Evolutionary conservation across 2,113 vertebrate genomes (phyloP).

Genomic region (Nycticebus coucang): DNA sequence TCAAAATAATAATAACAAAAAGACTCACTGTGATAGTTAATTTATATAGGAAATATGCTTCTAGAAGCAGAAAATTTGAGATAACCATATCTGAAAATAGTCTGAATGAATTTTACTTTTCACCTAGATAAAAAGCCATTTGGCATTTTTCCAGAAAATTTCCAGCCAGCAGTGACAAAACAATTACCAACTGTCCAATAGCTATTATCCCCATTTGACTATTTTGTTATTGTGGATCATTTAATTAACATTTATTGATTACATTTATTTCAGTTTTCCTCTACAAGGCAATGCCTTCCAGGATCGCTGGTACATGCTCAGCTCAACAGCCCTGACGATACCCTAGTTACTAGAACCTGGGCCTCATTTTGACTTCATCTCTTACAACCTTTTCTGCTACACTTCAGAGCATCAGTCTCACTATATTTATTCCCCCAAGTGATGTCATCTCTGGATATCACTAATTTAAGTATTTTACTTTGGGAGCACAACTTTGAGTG

Average conservation of each 20-base stretch:
- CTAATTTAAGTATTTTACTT: neutral
- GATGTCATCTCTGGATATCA: neutral
- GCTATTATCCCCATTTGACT: neutral
- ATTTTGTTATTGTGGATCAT: neutral
- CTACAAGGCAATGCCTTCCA: neutral
- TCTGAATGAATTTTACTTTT: slow-evolving; percentile 31
- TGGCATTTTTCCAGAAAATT: neutral
- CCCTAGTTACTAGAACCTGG: neutral
- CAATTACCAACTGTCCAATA: neutral
- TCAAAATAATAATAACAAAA: neutral
- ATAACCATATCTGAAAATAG: slow-evolving; percentile 37
- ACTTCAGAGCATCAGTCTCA: neutral
- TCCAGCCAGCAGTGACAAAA: neutral
- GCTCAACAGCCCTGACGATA: neutral
- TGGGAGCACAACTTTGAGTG: neutral
- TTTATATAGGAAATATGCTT: neutral
- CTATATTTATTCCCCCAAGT: neutral
- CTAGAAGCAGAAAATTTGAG: neutral
- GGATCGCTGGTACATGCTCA: neutral
- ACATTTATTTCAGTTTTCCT: neutral
- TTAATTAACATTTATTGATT: neutral
- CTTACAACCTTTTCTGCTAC: neutral
- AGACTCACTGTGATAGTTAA: neutral
- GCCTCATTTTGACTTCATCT: neutral
- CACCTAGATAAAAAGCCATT: neutral